Base-by-base conservation (phyloP, 2,113 vertebrate genomes). In the Hippocampus barbouri region DNA sequence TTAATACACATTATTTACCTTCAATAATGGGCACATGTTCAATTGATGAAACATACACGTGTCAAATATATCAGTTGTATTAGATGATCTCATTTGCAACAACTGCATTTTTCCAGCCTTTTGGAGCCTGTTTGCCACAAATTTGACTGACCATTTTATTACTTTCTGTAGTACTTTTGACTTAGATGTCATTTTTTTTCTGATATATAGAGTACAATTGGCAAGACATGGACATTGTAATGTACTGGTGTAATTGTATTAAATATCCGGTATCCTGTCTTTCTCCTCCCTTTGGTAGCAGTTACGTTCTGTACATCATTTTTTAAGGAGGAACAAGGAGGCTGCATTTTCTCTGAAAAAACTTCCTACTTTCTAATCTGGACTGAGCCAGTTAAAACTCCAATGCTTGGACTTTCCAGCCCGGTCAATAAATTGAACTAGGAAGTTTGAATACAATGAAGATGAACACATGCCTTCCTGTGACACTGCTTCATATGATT, bases 301-400 rank as follows among this genome's bases (percentile, higher is more conserved):
- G 72, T 79, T 81, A 73, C 79, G 67, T 79, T 82, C 72, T 70
- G 69, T 40, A 9, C 70, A 84, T 66, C 41, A 63, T 86, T 18
- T 86, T 73, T 72, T 75, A 76, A 84, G 77, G 76, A 83, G 83
- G 78, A 90, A 82, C 72, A 66, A 71, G 82, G 78, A 85, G 78
- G 84, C 77, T 73, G 75, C 56, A 1, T 80, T 79, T 87, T 78
- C 88, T 91, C 91, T 91, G 88, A 91, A 90, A 91, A 91, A 30
- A 45, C 63, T 80, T 86, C 78, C 81, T 85, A 74, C 18, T 8
- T 56, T 45, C 78, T 15, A 40, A 82, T 75, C 86, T 79, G 82
- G 87, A 88, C 88, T 78, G 72, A 86, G 82, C 83, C 77, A 79
- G 87, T 81, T 86, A 77, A 84, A 77, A 45, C 70, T 84, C 76